These are phyloP conservation scores for Merluccius polli DNA, from an alignment of 2,797 vertebrate genomes.

Conservation along the genomic window DNA sequence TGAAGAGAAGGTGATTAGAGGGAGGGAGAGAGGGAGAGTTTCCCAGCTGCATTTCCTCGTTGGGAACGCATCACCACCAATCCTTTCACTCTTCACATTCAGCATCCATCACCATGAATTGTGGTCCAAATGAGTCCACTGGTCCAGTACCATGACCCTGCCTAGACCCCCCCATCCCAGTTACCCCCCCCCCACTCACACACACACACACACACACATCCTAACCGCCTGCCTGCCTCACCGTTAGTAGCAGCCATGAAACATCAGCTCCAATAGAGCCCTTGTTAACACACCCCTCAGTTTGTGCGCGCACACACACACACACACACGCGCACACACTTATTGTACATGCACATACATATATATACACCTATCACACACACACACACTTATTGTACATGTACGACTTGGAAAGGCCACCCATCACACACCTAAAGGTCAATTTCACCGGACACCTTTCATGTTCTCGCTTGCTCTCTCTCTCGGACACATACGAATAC, in stretches of 20 bases:
- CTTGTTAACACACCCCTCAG: too few relatives aligned
- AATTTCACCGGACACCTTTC: slow-evolving; percentile 53
- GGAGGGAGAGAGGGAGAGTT: neutral
- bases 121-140: too few relatives aligned
- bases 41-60: neutral
- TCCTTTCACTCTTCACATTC: too few relatives aligned
- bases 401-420: slow-evolving; percentile 54
- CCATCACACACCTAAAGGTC: slow-evolving; percentile 54
- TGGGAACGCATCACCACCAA: too few relatives aligned
- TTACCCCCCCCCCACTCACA: too few relatives aligned
- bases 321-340: slow-evolving; percentile 1
- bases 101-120: too few relatives aligned
- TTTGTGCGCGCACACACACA: neutral
- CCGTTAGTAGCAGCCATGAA: too few relatives aligned
- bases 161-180: too few relatives aligned
- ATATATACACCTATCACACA: neutral
- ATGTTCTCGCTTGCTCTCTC: slow-evolving; percentile 37
- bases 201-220: neutral
- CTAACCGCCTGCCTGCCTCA: neutral
- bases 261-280: too few relatives aligned
- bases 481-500: slow-evolving; percentile 1
- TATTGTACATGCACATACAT: neutral
- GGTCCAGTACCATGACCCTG: too few relatives aligned
- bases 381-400: slow-evolving; percentile 45
- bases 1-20: neutral